These are phyloP conservation scores for Styela plicata DNA, from an alignment of 23 tunicate genomes.

Conservation along the genomic window DNA sequence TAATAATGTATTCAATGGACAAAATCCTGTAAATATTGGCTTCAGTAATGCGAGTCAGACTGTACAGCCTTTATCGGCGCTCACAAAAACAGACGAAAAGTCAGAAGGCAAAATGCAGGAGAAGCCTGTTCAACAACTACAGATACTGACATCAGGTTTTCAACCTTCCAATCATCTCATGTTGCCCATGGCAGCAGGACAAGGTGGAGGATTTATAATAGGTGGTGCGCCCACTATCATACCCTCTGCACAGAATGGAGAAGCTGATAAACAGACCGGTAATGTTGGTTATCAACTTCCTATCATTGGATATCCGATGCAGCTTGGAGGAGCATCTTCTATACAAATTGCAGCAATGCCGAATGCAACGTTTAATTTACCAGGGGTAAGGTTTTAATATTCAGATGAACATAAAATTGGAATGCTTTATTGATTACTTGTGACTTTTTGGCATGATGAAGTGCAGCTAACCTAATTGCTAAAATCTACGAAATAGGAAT, in stretches of 20 bases:
- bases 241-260: conserved; percentile 4
- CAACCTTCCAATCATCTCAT: background rate
- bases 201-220: conserved; percentile 5
- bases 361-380: background rate
- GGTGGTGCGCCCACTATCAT: conserved; percentile 2
- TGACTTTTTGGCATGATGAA: too few relatives aligned
- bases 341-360: conserved; percentile 14
- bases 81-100: background rate
- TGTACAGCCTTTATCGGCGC: background rate
- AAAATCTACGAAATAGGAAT: too few relatives aligned
- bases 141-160: background rate
- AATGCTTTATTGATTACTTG: too few relatives aligned
- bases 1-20: background rate
- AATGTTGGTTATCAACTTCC: background rate
- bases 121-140: background rate
- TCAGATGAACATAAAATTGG: too few relatives aligned
- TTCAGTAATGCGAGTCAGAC: background rate
- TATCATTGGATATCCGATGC: conserved; percentile 16
- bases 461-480: too few relatives aligned
- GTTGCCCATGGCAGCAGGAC: conserved; percentile 4
- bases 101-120: background rate
- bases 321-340: background rate
- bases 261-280: background rate
- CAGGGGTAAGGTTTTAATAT: conserved; percentile 5
- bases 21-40: background rate